Evolutionary conservation across 2,888 invertebrate genomes (phyloP).

Genomic region (Gibbula magus): DNA sequence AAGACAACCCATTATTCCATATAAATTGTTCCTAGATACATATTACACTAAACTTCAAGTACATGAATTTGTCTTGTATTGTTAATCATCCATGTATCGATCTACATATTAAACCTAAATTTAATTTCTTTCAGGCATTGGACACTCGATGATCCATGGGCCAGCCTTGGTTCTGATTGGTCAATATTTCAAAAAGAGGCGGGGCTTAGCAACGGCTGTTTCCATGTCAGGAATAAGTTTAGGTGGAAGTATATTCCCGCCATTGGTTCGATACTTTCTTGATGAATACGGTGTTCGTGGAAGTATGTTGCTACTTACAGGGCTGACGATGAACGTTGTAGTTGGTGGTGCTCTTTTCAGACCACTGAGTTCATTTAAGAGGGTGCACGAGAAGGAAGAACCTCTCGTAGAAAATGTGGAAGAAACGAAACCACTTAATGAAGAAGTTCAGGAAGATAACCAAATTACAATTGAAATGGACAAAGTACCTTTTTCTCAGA

Average conservation of each 20-base stretch:
- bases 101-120: background rate
- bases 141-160: background rate
- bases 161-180: background rate
- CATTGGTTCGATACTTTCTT: background rate
- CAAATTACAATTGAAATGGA: no score
- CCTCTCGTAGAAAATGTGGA: no score
- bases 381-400: no score
- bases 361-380: background rate
- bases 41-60: background rate
- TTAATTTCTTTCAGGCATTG: background rate
- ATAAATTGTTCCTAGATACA: background rate
- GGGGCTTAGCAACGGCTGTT: background rate
- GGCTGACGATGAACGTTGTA: background rate
- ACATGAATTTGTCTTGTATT: background rate
- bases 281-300: background rate
- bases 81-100: no score
- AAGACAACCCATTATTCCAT: background rate
- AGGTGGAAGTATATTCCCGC: background rate
- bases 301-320: background rate
- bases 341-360: background rate
- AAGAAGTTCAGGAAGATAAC: no score
- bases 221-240: slow-evolving; percentile 2
- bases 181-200: slow-evolving; percentile 3
- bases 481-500: no score
- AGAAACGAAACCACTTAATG: no score